Evolutionary conservation across 1,140 invertebrate genomes (phyloP).

Genomic region (Diploscapter pachys): DNA sequence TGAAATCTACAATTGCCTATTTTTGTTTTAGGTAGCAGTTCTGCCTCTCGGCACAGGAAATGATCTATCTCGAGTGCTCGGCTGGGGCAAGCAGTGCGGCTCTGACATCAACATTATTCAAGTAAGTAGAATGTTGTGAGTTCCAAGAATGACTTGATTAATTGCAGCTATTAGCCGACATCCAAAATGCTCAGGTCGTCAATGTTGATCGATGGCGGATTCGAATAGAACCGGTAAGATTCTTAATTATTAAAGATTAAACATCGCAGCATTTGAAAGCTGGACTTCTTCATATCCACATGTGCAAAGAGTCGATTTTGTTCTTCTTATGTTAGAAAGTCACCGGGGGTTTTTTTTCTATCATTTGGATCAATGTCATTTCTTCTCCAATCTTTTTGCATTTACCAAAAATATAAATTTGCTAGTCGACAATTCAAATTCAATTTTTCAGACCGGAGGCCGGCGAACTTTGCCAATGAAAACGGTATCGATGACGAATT

Average conservation of each 20-base stretch:
- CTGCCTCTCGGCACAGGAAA: slow-evolving; percentile 91
- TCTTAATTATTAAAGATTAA: too few relatives aligned
- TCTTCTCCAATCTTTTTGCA: background rate
- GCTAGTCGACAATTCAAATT: too few relatives aligned
- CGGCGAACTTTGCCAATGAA: slow-evolving; percentile 40
- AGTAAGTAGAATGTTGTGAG: slow-evolving; percentile 36
- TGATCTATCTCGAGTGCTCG: slow-evolving; percentile 83
- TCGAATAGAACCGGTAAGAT: slow-evolving; percentile 47
- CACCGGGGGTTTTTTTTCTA: too few relatives aligned
- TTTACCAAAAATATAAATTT: too few relatives aligned
- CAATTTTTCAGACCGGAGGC: slow-evolving; percentile 12
- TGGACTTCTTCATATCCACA: too few relatives aligned
- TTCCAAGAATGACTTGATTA: slow-evolving; percentile 14
- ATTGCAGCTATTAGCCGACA: slow-evolving; percentile 64
- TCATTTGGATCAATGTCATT: too few relatives aligned
- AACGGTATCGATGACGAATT: slow-evolving; percentile 80
- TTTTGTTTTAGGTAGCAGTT: slow-evolving; percentile 65
- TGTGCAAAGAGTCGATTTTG: too few relatives aligned
- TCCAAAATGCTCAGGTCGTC: slow-evolving; percentile 68
- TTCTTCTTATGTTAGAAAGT: too few relatives aligned
- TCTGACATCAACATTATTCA: slow-evolving; percentile 67
- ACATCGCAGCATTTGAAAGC: too few relatives aligned
- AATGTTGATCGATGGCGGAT: slow-evolving; percentile 72
- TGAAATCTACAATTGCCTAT: slow-evolving; percentile 60
- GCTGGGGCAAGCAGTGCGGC: slow-evolving; percentile 89